These are phyloP conservation scores for Echinops telfairi DNA, from an alignment of 2,113 vertebrate genomes.

Conservation along the genomic window DNA sequence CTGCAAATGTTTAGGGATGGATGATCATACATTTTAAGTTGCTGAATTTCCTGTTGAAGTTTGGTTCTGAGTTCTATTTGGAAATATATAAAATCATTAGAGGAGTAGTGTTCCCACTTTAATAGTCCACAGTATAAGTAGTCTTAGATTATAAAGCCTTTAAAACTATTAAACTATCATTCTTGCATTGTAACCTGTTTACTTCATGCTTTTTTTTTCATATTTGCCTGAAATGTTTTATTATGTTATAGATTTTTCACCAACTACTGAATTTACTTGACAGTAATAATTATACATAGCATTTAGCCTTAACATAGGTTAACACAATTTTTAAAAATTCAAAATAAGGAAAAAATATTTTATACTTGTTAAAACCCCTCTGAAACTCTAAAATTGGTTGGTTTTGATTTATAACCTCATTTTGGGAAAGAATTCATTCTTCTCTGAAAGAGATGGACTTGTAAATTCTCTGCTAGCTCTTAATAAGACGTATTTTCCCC, in stretches of 20 bases:
- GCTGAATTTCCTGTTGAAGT: constrained; percentile 28
- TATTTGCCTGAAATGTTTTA: neutral
- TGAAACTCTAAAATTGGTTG: neutral
- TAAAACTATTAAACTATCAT: constrained; percentile 48
- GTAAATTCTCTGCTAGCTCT: neutral
- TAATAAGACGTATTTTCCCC: neutral
- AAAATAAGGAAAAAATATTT: neutral
- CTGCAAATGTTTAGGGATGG: neutral
- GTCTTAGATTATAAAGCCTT: neutral
- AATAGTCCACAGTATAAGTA: neutral
- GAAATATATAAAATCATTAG: constrained; percentile 33
- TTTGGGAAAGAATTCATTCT: neutral
- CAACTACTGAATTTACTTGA: constrained; percentile 24
- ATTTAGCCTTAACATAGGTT: neutral
- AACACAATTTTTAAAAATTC: neutral
- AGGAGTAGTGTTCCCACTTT: neutral
- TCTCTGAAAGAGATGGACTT: neutral
- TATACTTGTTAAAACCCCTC: neutral
- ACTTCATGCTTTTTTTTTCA: neutral
- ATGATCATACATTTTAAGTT: constrained; percentile 17
- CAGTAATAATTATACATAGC: neutral
- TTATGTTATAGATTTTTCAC: neutral
- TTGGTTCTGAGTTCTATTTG: constrained; percentile 24
- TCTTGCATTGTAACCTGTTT: constrained; percentile 18
- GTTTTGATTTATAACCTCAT: neutral